Conservation (phyloP, 2,888 invertebrate genomes). For the Seira ritae region DNA sequence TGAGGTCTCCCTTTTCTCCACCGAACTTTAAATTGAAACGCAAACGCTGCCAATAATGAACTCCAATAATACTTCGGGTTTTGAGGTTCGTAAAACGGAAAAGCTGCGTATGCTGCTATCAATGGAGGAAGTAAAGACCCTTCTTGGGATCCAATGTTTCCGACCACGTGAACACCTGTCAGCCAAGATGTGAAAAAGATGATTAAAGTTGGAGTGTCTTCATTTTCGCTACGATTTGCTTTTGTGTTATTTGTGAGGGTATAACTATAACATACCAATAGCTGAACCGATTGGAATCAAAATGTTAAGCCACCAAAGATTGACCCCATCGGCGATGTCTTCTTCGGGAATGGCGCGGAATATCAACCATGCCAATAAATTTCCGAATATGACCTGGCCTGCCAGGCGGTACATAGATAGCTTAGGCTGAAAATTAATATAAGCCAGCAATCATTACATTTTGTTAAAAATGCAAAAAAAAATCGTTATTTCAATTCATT, state of each 20-base stretch:
- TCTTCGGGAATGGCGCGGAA: constrained; percentile 87
- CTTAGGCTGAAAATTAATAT: constrained; percentile 81
- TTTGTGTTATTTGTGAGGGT: neutral
- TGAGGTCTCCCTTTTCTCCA: constrained; percentile 84
- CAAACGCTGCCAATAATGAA: constrained; percentile 78
- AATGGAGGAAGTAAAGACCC: constrained; percentile 85
- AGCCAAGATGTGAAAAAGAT: neutral
- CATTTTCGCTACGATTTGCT: neutral
- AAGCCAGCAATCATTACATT: neutral
- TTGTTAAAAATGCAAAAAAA: neutral
- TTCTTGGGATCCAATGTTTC: constrained; percentile 90
- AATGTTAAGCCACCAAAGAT: constrained; percentile 84
- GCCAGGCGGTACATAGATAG: constrained; percentile 87
- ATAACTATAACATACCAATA: constrained; percentile 79
- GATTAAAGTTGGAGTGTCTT: neutral
- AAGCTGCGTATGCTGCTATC: constrained; percentile 83
- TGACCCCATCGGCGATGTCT: constrained; percentile 81
- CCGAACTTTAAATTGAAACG: constrained; percentile 86
- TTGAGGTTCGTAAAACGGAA: constrained; percentile 83
- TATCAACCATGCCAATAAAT: constrained; percentile 87
- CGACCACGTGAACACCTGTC: constrained; percentile 91
- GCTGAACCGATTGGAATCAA: constrained; percentile 85
- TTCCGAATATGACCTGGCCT: constrained; percentile 86
- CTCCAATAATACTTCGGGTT: constrained; percentile 79
- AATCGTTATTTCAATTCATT: too few species aligned